Percentiles rank a stretch among this genome's conserved stretches.
Conservation (phyloP, 1,140 invertebrate genomes). For the Diachasmimorpha longicaudata region DNA sequence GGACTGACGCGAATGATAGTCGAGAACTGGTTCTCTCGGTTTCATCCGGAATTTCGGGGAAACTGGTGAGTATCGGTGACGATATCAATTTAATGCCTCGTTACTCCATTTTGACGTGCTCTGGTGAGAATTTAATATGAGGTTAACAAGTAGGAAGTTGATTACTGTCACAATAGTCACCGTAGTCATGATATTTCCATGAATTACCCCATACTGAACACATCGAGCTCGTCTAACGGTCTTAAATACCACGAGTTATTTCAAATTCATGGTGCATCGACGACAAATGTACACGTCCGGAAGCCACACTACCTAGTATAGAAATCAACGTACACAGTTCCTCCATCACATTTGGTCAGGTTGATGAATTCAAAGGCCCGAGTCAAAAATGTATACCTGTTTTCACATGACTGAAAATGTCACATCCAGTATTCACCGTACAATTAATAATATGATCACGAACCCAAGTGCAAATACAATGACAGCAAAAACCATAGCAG, state of each 20-base stretch:
- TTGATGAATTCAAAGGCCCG: neutral
- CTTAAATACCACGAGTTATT: neutral
- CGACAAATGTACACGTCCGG: neutral
- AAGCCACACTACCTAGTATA: neutral
- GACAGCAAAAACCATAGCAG: slow-evolving; percentile 51
- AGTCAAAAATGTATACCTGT: neutral
- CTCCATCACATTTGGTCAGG: neutral
- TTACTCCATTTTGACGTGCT: neutral
- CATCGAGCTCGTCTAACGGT: neutral
- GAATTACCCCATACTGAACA: no score
- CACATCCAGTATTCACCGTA: neutral
- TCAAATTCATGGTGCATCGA: neutral
- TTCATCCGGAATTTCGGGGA: neutral
- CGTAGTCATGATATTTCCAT: neutral
- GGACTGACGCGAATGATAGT: neutral
- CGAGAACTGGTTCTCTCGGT: neutral
- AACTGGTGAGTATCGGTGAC: neutral
- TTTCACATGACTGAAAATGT: slow-evolving; percentile 4
- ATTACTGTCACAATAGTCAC: no score
- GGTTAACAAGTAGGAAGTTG: neutral
- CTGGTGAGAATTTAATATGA: neutral
- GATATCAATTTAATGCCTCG: neutral
- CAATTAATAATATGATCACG: slow-evolving; percentile 56
- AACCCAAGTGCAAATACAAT: slow-evolving; percentile 49
- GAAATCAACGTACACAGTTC: neutral